Conservation (phyloP, 2,888 invertebrate species). For the Idaea dimidiata region DNA sequence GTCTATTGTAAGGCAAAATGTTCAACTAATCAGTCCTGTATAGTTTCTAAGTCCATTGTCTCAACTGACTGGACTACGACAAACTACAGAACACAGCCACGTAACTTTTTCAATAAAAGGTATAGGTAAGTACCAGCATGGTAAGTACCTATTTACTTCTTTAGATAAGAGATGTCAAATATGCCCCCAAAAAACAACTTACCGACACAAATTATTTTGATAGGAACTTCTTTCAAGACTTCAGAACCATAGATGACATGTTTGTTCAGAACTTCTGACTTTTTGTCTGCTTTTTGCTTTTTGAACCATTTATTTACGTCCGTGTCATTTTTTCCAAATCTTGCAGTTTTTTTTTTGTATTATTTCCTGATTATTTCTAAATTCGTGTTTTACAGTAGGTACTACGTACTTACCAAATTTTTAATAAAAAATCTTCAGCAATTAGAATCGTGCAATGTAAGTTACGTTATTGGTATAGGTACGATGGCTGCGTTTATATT, state of each 20-base stretch:
- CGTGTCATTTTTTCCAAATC: neutral
- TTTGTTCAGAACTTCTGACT: neutral
- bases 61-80: too few species aligned
- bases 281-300: too few species aligned
- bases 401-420: neutral
- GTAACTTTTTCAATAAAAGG: too few species aligned
- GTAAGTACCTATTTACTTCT: too few species aligned
- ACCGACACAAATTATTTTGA: neutral
- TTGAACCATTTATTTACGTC: neutral
- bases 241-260: too few species aligned
- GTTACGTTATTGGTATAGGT: neutral
- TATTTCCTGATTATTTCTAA: neutral
- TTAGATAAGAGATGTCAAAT: neutral
- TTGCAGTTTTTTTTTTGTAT: neutral
- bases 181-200: too few species aligned
- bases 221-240: neutral
- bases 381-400: neutral
- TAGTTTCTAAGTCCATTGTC: too few species aligned
- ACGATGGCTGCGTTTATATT: neutral
- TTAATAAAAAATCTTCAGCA: neutral
- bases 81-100: too few species aligned
- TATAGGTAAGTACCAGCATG: too few species aligned
- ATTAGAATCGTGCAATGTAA: neutral
- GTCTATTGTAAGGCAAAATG: too few species aligned
- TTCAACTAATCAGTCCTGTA: too few species aligned